A percentile compares a stretch with the other conserved stretches of the same genome.
These are phyloP conservation scores for Cavia porcellus DNA, from an alignment of 2,113 vertebrate genomes.

Conservation along the genomic window DNA sequence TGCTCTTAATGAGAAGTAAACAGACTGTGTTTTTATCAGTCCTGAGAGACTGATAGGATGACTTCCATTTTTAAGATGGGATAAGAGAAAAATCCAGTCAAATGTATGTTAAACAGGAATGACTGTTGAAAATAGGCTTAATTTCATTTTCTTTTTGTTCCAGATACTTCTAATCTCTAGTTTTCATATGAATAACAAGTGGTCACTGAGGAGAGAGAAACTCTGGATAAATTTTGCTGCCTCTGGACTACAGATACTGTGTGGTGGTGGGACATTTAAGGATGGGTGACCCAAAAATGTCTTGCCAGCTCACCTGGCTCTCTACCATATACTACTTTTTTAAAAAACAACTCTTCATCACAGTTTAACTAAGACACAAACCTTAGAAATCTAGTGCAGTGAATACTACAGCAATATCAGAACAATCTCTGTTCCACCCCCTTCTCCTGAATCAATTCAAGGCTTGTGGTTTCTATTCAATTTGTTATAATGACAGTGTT, in stretches of 20 bases:
- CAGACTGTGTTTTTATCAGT: constrained; percentile 68
- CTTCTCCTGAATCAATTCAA: constrained; percentile 89
- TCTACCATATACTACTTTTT: constrained; percentile 77
- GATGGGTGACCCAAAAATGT: constrained; percentile 73
- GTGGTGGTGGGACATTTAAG: constrained; percentile 27
- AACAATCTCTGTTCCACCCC: constrained; percentile 85
- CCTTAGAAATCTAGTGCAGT: constrained; percentile 79
- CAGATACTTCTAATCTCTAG: constrained; percentile 14
- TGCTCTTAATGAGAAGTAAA: not conserved
- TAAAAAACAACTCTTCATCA: constrained; percentile 82
- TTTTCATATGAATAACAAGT: constrained; percentile 24
- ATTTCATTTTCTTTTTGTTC: not conserved
- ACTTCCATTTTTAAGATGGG: constrained; percentile 70
- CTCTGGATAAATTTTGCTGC: constrained; percentile 57
- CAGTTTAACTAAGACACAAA: constrained; percentile 90
- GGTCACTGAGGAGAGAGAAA: not conserved
- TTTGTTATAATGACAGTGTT: constrained; percentile 91
- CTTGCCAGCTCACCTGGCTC: constrained; percentile 66
- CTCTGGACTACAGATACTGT: constrained; percentile 71
- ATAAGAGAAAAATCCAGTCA: constrained; percentile 59
- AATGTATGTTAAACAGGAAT: constrained; percentile 74
- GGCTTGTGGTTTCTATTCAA: constrained; percentile 88
- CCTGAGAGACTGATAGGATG: constrained; percentile 40
- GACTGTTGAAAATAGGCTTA: not conserved
- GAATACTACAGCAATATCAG: constrained; percentile 88